Percentiles rank a stretch among this genome's conserved stretches.
These are phyloP conservation scores for Octomys mimax DNA, from an alignment of 2,797 vertebrate genomes.

Conservation along the genomic window DNA sequence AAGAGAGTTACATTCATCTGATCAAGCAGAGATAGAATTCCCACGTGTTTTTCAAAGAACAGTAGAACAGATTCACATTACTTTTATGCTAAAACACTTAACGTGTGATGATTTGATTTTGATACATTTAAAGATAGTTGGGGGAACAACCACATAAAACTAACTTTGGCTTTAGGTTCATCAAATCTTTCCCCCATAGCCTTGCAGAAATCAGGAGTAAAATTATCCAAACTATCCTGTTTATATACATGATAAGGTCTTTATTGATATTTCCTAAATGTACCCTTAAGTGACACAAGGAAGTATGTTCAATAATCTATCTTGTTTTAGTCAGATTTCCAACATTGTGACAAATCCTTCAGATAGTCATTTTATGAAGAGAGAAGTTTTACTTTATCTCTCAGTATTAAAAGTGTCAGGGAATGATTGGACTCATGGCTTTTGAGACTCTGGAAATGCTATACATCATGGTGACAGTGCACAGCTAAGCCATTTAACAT, in stretches of 20 bases:
- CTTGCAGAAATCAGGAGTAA: no score
- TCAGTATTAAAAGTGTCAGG: neutral
- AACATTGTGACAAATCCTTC: neutral
- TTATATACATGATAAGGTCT: neutral
- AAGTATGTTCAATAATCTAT: neutral
- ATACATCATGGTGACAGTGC: no score
- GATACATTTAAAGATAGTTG: neutral
- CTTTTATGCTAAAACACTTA: neutral
- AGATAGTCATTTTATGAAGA: neutral
- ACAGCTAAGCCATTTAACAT: neutral
- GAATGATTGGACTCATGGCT: neutral
- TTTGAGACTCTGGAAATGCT: no score
- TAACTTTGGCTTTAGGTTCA: neutral
- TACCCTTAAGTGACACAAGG: neutral
- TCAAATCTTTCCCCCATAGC: neutral
- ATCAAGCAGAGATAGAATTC: neutral
- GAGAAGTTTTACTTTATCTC: neutral
- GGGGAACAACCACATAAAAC: neutral
- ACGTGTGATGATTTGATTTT: neutral
- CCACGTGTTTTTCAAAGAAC: neutral
- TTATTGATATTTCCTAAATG: neutral
- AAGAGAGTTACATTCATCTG: neutral
- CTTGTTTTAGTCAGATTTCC: neutral
- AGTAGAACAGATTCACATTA: neutral
- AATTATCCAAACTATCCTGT: no score